Base-by-base conservation (phyloP, 2,113 vertebrate genomes). In the Benitochromis conjunctus region DNA sequence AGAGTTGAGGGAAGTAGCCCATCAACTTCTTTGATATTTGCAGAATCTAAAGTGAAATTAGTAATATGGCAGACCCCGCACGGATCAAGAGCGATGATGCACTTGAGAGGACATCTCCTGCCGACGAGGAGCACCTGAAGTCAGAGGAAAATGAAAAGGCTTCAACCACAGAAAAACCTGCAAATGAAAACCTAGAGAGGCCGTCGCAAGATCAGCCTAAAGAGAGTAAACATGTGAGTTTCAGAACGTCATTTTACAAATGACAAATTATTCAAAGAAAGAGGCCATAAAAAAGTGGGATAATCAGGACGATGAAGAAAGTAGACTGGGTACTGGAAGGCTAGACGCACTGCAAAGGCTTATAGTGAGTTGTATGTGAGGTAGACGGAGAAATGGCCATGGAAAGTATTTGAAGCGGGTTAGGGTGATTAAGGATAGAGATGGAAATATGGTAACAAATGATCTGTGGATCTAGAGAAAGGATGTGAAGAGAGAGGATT, bases 11-110 rank as follows among this genome's bases (percentile, higher is more conserved):
- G 19, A 53, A 19, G 13, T 29, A 21, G 31, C 14, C 18, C 2
- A 81, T 21, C 0, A 54, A 16, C 14, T 18, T 69, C 12, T 69
- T 43, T 69, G 38, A 71, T 4, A 24, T 66, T 66, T 66, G 6
- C 62, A 90, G 89, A 66, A 31, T 38, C 16, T 14, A 48, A 56
- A 48, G 36, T 7, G 76, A 16, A 19, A 84, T 74, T 48, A 12
- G 43, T 74, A 51, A 41, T 12, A 96, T 97, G 96, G 96, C 96
- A 21, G 96, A 97, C 81, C 96, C 96, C 51, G 95, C 95, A 3
- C 92, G 95, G 7, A 91, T 96, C 5, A 96, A 96, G 71, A 3
- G 36, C 5, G 93, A 90, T 0, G 36, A 4, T 5, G 18, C 6
- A 53, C 5, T 80, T 1, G 81, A 89, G 4, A 92, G 76, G 16